Evolutionary conservation across 2,797 vertebrate species (phyloP).

Genomic region (Sylvia borin): DNA sequence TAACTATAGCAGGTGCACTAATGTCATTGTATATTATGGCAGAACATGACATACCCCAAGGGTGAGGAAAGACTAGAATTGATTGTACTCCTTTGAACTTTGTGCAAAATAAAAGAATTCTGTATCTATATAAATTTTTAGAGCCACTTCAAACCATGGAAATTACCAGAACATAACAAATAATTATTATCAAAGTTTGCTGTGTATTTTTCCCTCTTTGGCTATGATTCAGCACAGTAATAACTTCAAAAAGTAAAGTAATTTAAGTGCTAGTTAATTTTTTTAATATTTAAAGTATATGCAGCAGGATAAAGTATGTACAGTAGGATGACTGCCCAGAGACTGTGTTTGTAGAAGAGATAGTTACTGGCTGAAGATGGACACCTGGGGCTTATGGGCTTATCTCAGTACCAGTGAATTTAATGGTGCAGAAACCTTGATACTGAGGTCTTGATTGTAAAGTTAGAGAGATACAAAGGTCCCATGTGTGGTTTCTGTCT

Average conservation of each 20-base stretch:
- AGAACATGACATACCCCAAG: background rate
- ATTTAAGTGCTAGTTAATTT: background rate
- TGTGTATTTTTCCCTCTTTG: background rate
- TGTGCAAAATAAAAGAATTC: background rate
- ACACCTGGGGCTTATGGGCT: background rate
- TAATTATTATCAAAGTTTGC: background rate
- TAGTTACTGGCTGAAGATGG: background rate
- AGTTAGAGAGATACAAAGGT: background rate
- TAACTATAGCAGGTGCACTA: background rate
- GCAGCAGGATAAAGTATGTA: background rate
- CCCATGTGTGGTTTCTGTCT: background rate
- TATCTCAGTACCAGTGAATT: background rate
- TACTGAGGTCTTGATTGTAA: background rate
- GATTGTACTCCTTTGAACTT: background rate
- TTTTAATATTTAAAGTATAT: background rate
- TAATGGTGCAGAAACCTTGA: background rate
- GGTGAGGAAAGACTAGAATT: background rate
- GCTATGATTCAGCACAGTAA: background rate
- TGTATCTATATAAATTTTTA: background rate
- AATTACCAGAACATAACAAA: background rate
- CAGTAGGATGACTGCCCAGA: background rate
- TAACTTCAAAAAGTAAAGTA: background rate
- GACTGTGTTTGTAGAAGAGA: background rate
- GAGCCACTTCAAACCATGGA: background rate
- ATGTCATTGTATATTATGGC: background rate